Percentiles rank a stretch among this genome's conserved stretches.
Conservation (phyloP, 2,797 vertebrate species). For the Sebastes flavidus region DNA sequence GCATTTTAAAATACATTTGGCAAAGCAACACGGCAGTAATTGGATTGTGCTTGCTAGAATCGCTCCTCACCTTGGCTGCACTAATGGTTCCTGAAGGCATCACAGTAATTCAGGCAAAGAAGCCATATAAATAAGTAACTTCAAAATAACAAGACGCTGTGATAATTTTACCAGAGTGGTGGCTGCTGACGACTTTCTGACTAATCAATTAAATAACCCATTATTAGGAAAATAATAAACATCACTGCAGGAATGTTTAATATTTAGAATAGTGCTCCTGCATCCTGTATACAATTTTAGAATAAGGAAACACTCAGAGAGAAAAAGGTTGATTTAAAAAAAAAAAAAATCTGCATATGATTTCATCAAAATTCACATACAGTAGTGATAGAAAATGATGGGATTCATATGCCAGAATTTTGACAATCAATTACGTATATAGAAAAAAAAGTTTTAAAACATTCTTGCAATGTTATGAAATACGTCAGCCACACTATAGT, state of each 20-base stretch:
- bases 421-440: not conserved
- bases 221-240: not conserved
- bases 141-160: not conserved
- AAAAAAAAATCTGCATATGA: not conserved
- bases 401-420: not conserved
- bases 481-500: too few relatives aligned
- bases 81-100: slow-evolving; percentile 36
- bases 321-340: not conserved
- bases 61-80: not conserved
- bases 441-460: not conserved
- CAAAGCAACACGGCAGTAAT: slow-evolving; percentile 28
- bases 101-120: not conserved
- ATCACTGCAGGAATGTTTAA: not conserved
- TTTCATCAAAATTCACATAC: not conserved
- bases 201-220: not conserved
- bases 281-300: not conserved
- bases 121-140: not conserved
- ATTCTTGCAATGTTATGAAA: too few relatives aligned
- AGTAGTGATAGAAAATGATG: not conserved
- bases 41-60: slow-evolving; percentile 12
- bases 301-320: not conserved
- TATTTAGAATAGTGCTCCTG: too few relatives aligned
- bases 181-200: not conserved
- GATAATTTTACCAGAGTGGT: not conserved
- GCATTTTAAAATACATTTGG: slow-evolving; percentile 42